Evolutionary conservation across 2,797 vertebrate genomes (phyloP).

Genomic region (Gouania willdenowi): DNA sequence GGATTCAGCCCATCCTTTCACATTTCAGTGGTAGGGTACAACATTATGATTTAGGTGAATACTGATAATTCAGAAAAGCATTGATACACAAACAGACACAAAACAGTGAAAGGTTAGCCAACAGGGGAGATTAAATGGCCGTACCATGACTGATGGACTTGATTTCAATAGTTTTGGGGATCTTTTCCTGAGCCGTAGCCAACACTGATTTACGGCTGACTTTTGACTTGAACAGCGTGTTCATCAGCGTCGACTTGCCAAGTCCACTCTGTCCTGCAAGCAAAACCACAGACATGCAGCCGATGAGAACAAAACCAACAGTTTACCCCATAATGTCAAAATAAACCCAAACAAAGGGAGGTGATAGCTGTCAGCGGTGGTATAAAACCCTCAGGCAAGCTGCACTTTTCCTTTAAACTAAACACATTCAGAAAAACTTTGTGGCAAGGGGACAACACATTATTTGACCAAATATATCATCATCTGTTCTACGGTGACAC

Average conservation of each 20-base stretch:
- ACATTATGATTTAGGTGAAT: too few species aligned
- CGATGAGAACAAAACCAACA: not conserved
- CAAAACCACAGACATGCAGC: not conserved
- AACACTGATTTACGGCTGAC: slow-evolving; percentile 93
- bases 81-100: not conserved
- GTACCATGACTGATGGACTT: slow-evolving; percentile 95
- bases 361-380: not conserved
- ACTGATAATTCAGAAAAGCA: too few species aligned
- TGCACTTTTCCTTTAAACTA: slow-evolving; percentile 24
- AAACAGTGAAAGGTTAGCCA: not conserved
- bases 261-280: slow-evolving; percentile 90
- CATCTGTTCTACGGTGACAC: too few species aligned
- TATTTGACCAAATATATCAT: too few species aligned
- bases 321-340: not conserved
- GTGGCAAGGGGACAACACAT: too few species aligned
- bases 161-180: slow-evolving; percentile 97
- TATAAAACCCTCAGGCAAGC: slow-evolving; percentile 15
- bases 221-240: slow-evolving; percentile 98
- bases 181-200: slow-evolving; percentile 86
- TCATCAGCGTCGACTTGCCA: slow-evolving; percentile 97
- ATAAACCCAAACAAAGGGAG: slow-evolving; percentile 8
- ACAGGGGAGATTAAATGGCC: slow-evolving; percentile 1
- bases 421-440: too few species aligned
- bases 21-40: too few species aligned
- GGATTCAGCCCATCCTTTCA: too few species aligned